Evolutionary conservation across 2,797 vertebrate genomes (phyloP).

Genomic region (Hephaestus fuliginosus): DNA sequence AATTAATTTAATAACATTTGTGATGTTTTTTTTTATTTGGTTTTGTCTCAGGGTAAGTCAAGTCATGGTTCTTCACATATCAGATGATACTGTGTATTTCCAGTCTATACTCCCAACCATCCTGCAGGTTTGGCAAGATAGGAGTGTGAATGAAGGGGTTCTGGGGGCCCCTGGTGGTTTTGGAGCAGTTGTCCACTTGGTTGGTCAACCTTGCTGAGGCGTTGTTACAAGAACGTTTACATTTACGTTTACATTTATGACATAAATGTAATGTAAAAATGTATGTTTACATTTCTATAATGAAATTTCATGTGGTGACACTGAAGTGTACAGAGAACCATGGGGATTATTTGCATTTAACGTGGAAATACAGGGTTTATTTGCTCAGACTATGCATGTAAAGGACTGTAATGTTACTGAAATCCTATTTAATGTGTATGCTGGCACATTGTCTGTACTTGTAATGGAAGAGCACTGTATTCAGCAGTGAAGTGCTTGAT

Average conservation of each 20-base stretch:
- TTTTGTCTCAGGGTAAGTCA: too few species aligned
- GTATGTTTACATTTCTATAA: neutral
- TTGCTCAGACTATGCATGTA: too few species aligned
- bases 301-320: neutral
- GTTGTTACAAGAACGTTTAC: neutral
- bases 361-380: too few species aligned
- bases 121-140: neutral
- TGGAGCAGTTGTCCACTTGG: neutral
- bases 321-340: neutral
- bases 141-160: neutral
- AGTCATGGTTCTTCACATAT: neutral
- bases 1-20: neutral
- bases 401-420: too few species aligned
- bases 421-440: too few species aligned
- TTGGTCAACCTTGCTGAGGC: neutral
- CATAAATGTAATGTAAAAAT: neutral
- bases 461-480: too few species aligned
- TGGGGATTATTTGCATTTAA: neutral
- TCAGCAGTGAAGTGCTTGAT: too few species aligned
- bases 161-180: constrained; percentile 44
- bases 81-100: neutral
- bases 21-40: neutral
- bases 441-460: neutral
- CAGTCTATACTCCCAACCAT: too few species aligned
- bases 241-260: neutral